These are phyloP conservation scores for Eulemur rufifrons DNA, from an alignment of 2,113 vertebrate genomes.

Conservation along the genomic window DNA sequence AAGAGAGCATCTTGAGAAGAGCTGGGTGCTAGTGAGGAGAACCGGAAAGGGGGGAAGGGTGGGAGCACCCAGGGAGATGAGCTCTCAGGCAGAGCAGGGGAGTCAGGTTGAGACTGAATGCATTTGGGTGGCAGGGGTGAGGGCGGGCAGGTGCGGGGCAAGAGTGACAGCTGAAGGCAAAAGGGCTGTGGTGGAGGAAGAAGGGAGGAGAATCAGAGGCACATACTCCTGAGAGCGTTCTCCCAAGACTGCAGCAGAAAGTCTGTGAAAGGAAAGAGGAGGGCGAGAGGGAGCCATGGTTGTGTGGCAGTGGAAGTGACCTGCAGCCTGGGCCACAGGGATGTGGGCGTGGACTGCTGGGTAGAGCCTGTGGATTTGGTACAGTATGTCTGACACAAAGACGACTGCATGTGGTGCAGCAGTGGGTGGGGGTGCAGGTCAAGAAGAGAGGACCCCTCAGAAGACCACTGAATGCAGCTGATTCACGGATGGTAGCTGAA, in stretches of 20 bases:
- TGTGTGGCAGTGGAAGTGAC: no score
- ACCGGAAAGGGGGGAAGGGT: fast-evolving
- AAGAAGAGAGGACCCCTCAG: background rate
- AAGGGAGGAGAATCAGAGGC: no score
- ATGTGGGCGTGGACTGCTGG: fast-evolving
- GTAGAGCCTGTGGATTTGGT: fast-evolving
- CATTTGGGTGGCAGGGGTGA: fast-evolving
- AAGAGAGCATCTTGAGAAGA: background rate
- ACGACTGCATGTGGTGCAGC: fast-evolving
- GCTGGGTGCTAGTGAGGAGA: fast-evolving
- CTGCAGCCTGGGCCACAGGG: background rate
- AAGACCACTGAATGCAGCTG: background rate
- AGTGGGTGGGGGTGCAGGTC: background rate
- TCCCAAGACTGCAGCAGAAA: background rate
- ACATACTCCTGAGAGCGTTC: background rate
- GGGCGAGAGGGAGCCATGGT: background rate
- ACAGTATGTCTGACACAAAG: background rate
- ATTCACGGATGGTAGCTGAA: background rate
- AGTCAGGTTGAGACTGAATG: fast-evolving
- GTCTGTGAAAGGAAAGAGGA: no score
- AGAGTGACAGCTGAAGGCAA: background rate
- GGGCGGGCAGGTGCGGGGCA: fast-evolving
- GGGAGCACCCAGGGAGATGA: background rate
- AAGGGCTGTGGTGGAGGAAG: background rate
- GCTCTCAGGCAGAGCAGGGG: background rate